phyloP scores from a whole-genome alignment of 92 coral and sea anemone species.

The Epizoanthus rinbou region DNA sequence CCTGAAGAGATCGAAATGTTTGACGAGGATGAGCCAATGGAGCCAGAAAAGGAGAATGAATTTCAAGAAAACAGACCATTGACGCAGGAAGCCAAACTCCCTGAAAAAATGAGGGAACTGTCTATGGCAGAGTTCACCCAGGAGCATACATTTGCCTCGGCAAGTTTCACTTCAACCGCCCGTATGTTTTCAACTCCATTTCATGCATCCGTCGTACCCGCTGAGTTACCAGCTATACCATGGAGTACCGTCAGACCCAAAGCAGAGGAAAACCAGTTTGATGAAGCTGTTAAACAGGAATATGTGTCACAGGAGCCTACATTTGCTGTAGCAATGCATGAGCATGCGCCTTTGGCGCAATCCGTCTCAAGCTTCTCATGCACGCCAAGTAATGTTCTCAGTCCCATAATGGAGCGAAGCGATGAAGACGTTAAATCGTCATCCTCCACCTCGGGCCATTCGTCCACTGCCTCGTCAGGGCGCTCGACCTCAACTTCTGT shows the following conservation, averaged over 20 bases:
- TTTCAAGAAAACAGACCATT: not conserved
- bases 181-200: conserved; percentile 92
- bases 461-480: conserved; percentile 63
- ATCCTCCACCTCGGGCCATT: conserved; percentile 60
- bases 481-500: conserved; percentile 43
- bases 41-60: conserved; percentile 14
- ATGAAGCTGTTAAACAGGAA: conserved; percentile 28
- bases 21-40: conserved; percentile 40
- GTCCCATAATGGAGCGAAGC: conserved; percentile 94
- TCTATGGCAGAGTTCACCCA: conserved; percentile 62
- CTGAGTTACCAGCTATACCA: conserved; percentile 64
- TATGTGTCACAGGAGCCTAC: conserved; percentile 5
- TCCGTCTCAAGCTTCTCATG: conserved; percentile 57
- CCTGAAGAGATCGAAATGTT: conserved; percentile 48
- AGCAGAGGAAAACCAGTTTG: conserved; percentile 34
- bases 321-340: conserved; percentile 24
- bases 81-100: conserved; percentile 7
- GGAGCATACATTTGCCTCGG: conserved; percentile 57
- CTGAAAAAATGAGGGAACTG: conserved; percentile 53
- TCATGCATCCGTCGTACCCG: conserved; percentile 56
- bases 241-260: conserved; percentile 79
- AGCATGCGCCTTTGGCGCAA: conserved; percentile 20
- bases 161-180: conserved; percentile 73
- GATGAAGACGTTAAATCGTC: conserved; percentile 79
- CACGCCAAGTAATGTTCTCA: conserved; percentile 79